Base-by-base conservation (phyloP, 2,797 vertebrate genomes). In the Hoplostethus atlanticus region DNA sequence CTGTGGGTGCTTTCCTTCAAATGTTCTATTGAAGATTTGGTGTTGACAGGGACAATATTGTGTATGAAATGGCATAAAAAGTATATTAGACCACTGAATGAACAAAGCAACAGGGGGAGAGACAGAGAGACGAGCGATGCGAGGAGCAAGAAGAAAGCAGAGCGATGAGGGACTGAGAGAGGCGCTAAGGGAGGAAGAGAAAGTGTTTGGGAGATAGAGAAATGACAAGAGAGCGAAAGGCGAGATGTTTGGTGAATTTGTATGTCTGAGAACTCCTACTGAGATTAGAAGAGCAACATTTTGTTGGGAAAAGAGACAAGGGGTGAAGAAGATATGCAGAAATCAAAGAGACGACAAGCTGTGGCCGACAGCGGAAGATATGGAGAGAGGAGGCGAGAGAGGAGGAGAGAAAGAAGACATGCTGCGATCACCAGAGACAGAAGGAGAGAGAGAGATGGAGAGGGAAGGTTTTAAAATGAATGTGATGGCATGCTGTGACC, bases 401-500 rank as follows among this genome's bases (percentile, higher is more conserved):
- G 76, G 63, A 76, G 57, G 58, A 10, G 0, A 54, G 55, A 9
- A 61, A 64, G 28, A 3, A 12, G 67, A 51, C 75, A 40, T 60
- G 68, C 81, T 85, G 85, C 31, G 83, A 84, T 55, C 40, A 53
- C 42, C n/a, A 6, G 34, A 75, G 62, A 79, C 44, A 70, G 44
- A 55, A n/a, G 51, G 46, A 52, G 63, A 44, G 54, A n/a, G 21
- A 61, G n/a, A 16, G 60, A 54, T 6, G 25, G 12, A 64, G 56
- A 60, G 73, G n/a, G 52, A 25, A 61, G 40, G 47, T 51, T 80
- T 65, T 78, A 42, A 69, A 82, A 79, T 67, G 72, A 69, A 77
- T 74, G 69, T 15, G 71, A 80, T 21, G 42, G 62, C 85, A 66
- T 25, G 77, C 81, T 85, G 88, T 64, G 84, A 83, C 25, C 16